Conservation (phyloP, 2,797 vertebrate genomes). For the Rhyacichthys aspro region DNA sequence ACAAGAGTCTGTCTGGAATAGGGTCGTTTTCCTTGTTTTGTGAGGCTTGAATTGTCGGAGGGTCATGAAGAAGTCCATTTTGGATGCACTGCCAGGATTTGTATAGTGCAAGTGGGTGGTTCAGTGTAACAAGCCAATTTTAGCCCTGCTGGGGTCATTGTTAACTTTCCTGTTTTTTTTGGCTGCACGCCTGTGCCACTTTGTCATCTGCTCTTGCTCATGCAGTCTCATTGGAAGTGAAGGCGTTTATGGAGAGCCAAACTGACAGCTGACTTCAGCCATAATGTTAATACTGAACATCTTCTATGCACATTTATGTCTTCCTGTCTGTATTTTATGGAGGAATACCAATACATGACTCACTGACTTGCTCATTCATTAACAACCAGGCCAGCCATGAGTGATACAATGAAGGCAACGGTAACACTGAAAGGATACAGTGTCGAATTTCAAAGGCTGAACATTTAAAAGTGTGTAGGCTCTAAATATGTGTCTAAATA, state of each 20-base stretch:
- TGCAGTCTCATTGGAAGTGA: slow-evolving; percentile 36
- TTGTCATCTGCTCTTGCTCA: slow-evolving; percentile 29
- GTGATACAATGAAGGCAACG: slow-evolving; percentile 30
- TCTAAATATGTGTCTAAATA: too few relatives aligned
- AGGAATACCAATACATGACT: slow-evolving; percentile 59
- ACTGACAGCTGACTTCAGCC: slow-evolving; percentile 76
- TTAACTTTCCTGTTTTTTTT: slow-evolving; percentile 53
- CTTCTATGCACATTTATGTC: slow-evolving; percentile 42
- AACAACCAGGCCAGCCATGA: slow-evolving; percentile 40
- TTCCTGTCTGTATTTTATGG: slow-evolving; percentile 52
- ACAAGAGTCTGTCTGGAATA: slow-evolving; percentile 17
- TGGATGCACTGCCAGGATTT: slow-evolving; percentile 40
- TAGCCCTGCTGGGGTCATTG: slow-evolving; percentile 54
- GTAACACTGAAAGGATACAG: slow-evolving; percentile 22
- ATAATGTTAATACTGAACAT: slow-evolving; percentile 71
- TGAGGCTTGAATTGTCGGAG: slow-evolving; percentile 19
- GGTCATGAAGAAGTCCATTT: slow-evolving; percentile 33
- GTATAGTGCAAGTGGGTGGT: slow-evolving; percentile 55
- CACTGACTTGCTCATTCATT: slow-evolving; percentile 59
- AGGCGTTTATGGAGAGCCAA: slow-evolving; percentile 61
- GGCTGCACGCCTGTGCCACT: slow-evolving; percentile 29
- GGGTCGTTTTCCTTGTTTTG: background rate
- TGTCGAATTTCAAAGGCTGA: too few relatives aligned
- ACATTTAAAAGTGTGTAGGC: too few relatives aligned
- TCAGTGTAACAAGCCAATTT: slow-evolving; percentile 63